These are phyloP conservation scores for Amphiprion percula DNA, from an alignment of 2,113 vertebrate species.

Conservation along the genomic window DNA sequence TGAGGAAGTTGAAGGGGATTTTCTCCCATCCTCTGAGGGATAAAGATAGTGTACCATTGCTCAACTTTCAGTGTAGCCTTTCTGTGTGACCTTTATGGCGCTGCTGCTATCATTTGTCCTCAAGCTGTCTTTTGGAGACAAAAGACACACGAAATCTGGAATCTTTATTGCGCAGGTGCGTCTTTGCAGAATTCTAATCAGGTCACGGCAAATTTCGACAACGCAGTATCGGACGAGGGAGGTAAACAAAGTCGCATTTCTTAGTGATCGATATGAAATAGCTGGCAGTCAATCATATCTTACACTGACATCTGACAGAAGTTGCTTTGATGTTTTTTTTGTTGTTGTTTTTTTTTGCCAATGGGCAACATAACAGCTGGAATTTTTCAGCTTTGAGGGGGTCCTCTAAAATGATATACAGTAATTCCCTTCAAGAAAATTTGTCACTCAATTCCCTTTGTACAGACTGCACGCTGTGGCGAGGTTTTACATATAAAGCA, in stretches of 20 bases:
- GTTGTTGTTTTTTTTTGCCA: slow-evolving; percentile 1
- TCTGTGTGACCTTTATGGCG: slow-evolving; percentile 76
- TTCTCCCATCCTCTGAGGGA: slow-evolving; percentile 48
- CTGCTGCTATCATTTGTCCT: slow-evolving; percentile 69
- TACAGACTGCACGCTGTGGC: slow-evolving; percentile 24
- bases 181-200: slow-evolving; percentile 47
- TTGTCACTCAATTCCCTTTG: slow-evolving; percentile 22
- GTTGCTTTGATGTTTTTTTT: slow-evolving; percentile 27
- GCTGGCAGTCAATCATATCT: slow-evolving; percentile 28
- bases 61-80: slow-evolving; percentile 78
- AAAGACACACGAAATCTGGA: slow-evolving; percentile 55
- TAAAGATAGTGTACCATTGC: slow-evolving; percentile 73
- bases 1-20: slow-evolving; percentile 20
- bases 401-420: slow-evolving; percentile 3
- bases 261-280: slow-evolving; percentile 22
- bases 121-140: slow-evolving; percentile 59
- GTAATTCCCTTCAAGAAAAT: slow-evolving; percentile 8
- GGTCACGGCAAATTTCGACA: slow-evolving; percentile 18
- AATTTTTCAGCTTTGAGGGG: slow-evolving; percentile 37
- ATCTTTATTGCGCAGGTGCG: slow-evolving; percentile 49
- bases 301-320: slow-evolving; percentile 8
- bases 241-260: slow-evolving; percentile 19
- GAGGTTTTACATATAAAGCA: slow-evolving; percentile 54
- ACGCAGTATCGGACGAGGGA: slow-evolving; percentile 5
- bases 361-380: background rate